Percentiles rank a stretch among this genome's conserved stretches.
Conservation (phyloP, 2,113 vertebrate genomes). For the Lamprologus speciosus region DNA sequence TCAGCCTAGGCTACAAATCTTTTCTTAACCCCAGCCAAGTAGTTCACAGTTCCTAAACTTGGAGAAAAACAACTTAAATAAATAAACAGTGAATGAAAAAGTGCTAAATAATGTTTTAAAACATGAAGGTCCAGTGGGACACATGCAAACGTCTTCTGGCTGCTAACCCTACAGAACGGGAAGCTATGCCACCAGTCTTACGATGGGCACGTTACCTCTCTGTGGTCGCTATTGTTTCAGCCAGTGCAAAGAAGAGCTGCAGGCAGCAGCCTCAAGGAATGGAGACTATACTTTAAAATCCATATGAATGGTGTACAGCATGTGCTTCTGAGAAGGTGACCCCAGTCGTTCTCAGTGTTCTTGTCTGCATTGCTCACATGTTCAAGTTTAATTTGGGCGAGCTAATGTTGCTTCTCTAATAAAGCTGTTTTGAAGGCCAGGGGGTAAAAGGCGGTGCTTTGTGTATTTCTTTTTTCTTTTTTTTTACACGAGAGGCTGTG, state of each 20-base stretch:
- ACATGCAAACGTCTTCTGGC: not conserved
- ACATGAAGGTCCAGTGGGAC: not conserved
- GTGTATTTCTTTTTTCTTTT: rapidly evolving
- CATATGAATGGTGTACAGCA: not conserved
- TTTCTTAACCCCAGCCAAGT: not conserved
- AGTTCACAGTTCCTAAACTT: not conserved
- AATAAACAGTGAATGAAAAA: not conserved
- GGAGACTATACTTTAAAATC: not conserved
- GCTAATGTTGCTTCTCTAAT: not conserved
- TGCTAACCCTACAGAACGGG: not conserved
- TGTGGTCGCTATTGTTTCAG: not conserved
- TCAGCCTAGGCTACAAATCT: not conserved
- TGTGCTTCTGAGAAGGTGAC: not conserved
- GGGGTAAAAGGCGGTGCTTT: not conserved
- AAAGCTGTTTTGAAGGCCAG: not conserved
- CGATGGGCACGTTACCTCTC: not conserved
- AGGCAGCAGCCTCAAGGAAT: not conserved
- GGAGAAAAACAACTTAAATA: not conserved
- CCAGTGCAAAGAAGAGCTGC: not conserved
- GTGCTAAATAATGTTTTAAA: not conserved
- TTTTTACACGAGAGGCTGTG: not conserved
- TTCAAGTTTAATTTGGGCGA: not conserved
- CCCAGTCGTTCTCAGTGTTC: not conserved
- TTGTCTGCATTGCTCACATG: not conserved
- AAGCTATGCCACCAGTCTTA: not conserved